These are phyloP conservation scores for Squalus acanthias DNA, from an alignment of 2,797 vertebrate species.

Conservation along the genomic window DNA sequence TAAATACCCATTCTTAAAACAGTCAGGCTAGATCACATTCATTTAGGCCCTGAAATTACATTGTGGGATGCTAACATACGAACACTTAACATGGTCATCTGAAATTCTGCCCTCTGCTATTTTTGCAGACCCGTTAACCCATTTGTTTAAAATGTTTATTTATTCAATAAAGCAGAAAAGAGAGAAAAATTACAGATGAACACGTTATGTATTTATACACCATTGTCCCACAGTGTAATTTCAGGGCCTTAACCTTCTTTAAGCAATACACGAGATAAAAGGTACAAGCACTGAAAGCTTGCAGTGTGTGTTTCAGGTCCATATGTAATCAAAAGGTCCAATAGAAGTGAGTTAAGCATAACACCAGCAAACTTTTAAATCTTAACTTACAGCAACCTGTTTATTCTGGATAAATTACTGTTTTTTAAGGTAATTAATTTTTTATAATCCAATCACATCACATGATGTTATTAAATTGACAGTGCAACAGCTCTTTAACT, in stretches of 20 bases:
- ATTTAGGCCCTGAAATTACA: no score
- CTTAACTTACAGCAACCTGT: not conserved
- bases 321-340: not conserved
- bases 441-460: not conserved
- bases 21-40: no score
- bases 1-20: no score
- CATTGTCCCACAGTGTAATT: not conserved
- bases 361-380: not conserved
- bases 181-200: no score
- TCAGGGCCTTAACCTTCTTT: not conserved
- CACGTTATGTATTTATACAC: no score
- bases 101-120: no score
- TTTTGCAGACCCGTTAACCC: no score
- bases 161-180: no score
- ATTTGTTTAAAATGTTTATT: no score
- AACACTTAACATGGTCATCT: no score
- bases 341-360: not conserved
- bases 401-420: not conserved
- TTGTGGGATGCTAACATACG: no score
- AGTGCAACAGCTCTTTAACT: not conserved
- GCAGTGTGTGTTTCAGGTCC: not conserved
- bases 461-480: not conserved
- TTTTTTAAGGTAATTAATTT: not conserved
- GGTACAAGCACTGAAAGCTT: not conserved
- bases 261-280: not conserved